A percentile compares a stretch with the other conserved stretches of the same genome.
phyloP scores from a whole-genome alignment of 2,797 vertebrate genomes.

The Acipenser oxyrinchus region DNA sequence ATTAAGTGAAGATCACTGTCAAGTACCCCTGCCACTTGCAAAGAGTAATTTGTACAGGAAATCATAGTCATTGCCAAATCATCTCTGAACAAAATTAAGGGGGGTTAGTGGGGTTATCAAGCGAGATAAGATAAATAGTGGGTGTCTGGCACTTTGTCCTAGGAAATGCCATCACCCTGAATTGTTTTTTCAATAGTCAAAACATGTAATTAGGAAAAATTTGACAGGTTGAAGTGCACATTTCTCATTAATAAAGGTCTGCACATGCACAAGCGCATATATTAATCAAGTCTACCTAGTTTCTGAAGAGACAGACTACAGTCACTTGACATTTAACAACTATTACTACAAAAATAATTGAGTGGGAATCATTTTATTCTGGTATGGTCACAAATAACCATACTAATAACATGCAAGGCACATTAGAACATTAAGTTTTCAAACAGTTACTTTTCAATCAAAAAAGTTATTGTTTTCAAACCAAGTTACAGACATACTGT shows the following conservation, averaged over 20 bases:
- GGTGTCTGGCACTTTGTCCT: conserved; percentile 71
- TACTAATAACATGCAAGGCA: too few relatives aligned
- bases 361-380: conserved; percentile 58
- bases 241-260: conserved; percentile 65
- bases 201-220: conserved; percentile 59
- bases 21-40: conserved; percentile 82
- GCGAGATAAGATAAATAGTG: conserved; percentile 77
- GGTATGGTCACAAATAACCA: background rate
- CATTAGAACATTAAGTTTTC: too few relatives aligned
- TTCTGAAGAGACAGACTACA: too few relatives aligned
- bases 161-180: conserved; percentile 52
- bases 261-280: conserved; percentile 47
- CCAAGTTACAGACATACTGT: too few relatives aligned
- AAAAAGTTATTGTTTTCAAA: too few relatives aligned
- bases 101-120: conserved; percentile 68
- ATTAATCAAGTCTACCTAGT: background rate
- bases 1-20: conserved; percentile 95
- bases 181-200: conserved; percentile 54
- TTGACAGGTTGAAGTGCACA: conserved; percentile 59
- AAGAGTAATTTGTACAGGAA: conserved; percentile 82
- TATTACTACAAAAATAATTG: too few relatives aligned
- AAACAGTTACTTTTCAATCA: too few relatives aligned
- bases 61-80: conserved; percentile 89
- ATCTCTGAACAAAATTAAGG: conserved; percentile 61
- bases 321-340: too few relatives aligned